Conservation (phyloP, 2,797 vertebrate genomes). For the Jordanella pulchra region DNA sequence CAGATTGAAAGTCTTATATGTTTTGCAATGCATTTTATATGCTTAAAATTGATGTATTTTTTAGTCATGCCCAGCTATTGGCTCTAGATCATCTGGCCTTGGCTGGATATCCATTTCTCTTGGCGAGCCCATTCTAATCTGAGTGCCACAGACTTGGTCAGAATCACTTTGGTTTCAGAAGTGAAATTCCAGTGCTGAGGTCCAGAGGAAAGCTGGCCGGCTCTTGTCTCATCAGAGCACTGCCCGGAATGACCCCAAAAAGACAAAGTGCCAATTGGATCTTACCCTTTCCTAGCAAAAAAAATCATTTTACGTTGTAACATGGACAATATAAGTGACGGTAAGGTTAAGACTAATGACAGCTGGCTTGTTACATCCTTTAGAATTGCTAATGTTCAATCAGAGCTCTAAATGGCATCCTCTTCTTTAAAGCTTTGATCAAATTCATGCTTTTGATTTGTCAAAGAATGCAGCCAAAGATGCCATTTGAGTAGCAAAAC, state of each 20-base stretch:
- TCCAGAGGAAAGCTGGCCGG: slow-evolving; percentile 76
- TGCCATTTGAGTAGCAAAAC: slow-evolving; percentile 70
- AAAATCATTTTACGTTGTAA: slow-evolving; percentile 67
- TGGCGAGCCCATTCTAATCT: slow-evolving; percentile 75
- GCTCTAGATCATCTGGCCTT: slow-evolving; percentile 67
- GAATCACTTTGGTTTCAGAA: slow-evolving; percentile 71
- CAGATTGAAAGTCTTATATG: slow-evolving; percentile 56
- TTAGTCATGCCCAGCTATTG: slow-evolving; percentile 65
- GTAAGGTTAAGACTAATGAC: slow-evolving; percentile 59
- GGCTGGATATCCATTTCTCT: slow-evolving; percentile 72
- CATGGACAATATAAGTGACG: slow-evolving; percentile 54
- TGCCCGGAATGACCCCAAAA: slow-evolving; percentile 66
- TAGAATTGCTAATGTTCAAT: slow-evolving; percentile 69
- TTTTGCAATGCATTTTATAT: slow-evolving; percentile 44
- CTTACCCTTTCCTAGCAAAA: slow-evolving; percentile 38
- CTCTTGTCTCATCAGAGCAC: slow-evolving; percentile 53
- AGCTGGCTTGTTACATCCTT: slow-evolving; percentile 46
- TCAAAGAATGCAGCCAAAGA: slow-evolving; percentile 68
- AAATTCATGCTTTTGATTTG: slow-evolving; percentile 76
- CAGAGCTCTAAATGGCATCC: slow-evolving; percentile 65
- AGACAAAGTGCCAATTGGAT: slow-evolving; percentile 51
- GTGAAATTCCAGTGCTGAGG: slow-evolving; percentile 70
- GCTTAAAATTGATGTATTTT: slow-evolving; percentile 58
- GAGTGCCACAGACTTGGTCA: slow-evolving; percentile 77
- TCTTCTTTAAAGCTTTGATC: slow-evolving; percentile 69